Evolutionary conservation across 2,113 vertebrate species (phyloP).

Genomic region (Miniopterus natalensis): DNA sequence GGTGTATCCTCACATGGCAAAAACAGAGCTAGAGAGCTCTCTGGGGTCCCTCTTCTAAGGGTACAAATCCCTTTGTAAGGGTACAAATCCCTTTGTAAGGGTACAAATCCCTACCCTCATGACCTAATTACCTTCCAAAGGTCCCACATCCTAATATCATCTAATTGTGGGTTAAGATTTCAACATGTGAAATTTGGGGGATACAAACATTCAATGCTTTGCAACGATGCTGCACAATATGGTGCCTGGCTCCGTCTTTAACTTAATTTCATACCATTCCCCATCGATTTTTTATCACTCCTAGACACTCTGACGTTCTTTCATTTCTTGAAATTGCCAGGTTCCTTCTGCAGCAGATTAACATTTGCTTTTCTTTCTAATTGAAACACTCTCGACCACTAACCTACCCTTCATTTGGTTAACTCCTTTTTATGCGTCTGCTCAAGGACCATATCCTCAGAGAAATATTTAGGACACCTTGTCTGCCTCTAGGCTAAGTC

Average conservation of each 20-base stretch:
- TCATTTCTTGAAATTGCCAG: neutral
- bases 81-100: neutral
- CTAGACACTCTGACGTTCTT: neutral
- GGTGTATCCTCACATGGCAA: neutral
- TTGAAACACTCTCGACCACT: neutral
- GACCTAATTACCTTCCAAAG: neutral
- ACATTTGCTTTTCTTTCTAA: neutral
- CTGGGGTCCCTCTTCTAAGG: too few species aligned
- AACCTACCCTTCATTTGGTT: neutral
- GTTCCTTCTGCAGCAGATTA: neutral
- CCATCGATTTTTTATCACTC: neutral
- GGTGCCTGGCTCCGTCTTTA: neutral
- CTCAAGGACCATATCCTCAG: neutral
- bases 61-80: neutral
- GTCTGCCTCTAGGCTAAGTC: neutral
- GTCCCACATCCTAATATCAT: neutral
- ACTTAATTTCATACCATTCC: neutral
- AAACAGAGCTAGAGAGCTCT: neutral
- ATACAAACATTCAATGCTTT: neutral
- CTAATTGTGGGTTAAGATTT: neutral
- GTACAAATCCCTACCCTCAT: too few species aligned
- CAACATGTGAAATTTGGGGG: neutral
- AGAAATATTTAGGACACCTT: neutral
- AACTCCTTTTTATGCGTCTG: neutral
- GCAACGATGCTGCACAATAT: neutral